These are phyloP conservation scores for Platycheirus albimanus DNA, from an alignment of 2,888 invertebrate genomes.

Conservation along the genomic window DNA sequence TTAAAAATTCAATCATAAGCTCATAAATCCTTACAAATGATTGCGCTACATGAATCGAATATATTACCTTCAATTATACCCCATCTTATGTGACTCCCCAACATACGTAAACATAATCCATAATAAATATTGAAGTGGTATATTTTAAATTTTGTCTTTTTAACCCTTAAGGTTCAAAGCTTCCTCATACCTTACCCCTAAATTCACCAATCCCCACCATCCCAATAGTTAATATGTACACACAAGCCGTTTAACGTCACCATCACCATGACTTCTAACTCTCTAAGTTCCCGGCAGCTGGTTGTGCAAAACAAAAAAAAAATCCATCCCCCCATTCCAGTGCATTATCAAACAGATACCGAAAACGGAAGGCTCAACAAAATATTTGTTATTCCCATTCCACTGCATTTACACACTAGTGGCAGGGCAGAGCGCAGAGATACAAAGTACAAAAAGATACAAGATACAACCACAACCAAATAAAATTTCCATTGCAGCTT, in stretches of 20 bases:
- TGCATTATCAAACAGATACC: not conserved
- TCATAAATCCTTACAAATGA: no score
- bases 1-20: no score
- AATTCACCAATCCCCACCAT: no score
- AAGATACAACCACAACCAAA: no score
- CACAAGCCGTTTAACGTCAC: conserved; percentile 51
- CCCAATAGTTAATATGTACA: conserved; percentile 16
- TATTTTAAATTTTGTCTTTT: conserved; percentile 30
- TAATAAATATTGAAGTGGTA: not conserved
- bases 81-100: no score
- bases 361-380: conserved; percentile 54
- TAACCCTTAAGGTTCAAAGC: conserved; percentile 19
- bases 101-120: no score
- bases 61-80: no score
- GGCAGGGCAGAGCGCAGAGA: not conserved
- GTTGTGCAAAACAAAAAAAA: conserved; percentile 16
- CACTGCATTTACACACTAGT: not conserved
- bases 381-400: conserved; percentile 64
- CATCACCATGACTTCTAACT: conserved; percentile 35
- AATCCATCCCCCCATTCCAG: not conserved
- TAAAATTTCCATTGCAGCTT: conserved; percentile 30
- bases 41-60: no score
- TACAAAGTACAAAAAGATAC: not conserved
- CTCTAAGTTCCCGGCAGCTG: not conserved
- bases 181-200: no score